Evolutionary conservation across 2,113 vertebrate species (phyloP).

Genomic region (Zapus hudsonius): DNA sequence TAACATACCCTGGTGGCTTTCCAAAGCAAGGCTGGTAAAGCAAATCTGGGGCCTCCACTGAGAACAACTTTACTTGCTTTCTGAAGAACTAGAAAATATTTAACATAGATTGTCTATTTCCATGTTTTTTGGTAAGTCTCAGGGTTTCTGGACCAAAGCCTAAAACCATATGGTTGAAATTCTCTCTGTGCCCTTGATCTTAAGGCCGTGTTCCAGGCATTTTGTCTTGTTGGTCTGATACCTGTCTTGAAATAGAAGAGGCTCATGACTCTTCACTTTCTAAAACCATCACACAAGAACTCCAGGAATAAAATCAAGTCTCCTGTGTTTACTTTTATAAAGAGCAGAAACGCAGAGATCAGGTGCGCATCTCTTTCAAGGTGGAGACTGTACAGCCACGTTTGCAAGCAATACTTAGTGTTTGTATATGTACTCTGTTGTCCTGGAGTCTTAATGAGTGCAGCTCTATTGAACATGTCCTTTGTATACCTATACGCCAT

Average conservation of each 20-base stretch:
- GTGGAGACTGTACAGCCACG: background rate
- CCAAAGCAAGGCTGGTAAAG: background rate
- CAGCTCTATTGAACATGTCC: background rate
- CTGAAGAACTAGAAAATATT: conserved; percentile 26
- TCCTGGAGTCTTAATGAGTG: background rate
- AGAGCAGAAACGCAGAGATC: background rate
- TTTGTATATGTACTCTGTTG: background rate
- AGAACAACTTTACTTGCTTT: background rate
- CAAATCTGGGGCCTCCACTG: background rate
- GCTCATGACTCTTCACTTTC: background rate
- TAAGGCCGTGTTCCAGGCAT: background rate
- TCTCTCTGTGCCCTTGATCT: background rate
- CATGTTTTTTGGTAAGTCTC: background rate
- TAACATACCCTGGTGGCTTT: background rate
- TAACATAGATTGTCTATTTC: background rate
- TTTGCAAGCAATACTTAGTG: background rate
- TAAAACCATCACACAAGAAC: background rate
- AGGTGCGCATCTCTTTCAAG: background rate
- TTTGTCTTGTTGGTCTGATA: background rate
- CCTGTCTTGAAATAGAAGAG: background rate
- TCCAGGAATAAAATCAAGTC: background rate
- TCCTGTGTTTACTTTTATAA: background rate
- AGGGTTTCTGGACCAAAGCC: conserved; percentile 2
- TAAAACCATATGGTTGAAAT: background rate
- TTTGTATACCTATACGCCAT: background rate